Base-by-base conservation (phyloP, 1,140 invertebrate species). In the Drosophila gunungcola region DNA sequence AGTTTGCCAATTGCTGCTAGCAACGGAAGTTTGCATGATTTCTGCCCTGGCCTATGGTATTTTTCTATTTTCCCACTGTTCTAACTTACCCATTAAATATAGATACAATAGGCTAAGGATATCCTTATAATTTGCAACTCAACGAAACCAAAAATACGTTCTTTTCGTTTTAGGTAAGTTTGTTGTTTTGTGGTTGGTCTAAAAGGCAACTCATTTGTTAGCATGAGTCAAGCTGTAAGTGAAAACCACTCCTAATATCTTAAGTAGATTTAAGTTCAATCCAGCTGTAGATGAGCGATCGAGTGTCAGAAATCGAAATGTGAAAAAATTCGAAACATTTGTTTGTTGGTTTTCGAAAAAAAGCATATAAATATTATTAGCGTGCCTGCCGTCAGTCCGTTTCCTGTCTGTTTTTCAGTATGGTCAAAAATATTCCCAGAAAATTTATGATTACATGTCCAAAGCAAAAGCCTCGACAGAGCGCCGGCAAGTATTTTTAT, bases 81-180 rank as follows among this genome's bases (percentile, higher is more conserved):
- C 43, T 7, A 4, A 43, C 6, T 10, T 12, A 36, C 21, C 41
- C 46, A 49, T 67, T 60, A 51, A 73, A n/a, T 67, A 73, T 25
- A 53, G 12, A 54, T 38, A 29, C 63, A 73, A 54, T 70, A 79
- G 21, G 16, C 32, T 76, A 63, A 62, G 58, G 48, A 73, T 63
- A 63, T 67, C 54, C 42, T 60, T 60, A 45, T 10, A 49, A 73
- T 34, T 55, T 27, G 21, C 45, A 12, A 10, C 54, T 41, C 2
- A 42, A 25, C 32, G 13, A 45, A 29, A 56, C 57, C 49, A 46
- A 57, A 57, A 73, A 72, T 32, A 60, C 49, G 48, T 75, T 51
- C 60, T 65, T 83, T 51, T 86, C 83, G 45, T 88, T 88, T 83
- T 83, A 88, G 83, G 84, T 83, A 89, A 89, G 79, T 86, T 82